phyloP scores from a whole-genome alignment of 2,888 invertebrate species.

The Cinara cedri region DNA sequence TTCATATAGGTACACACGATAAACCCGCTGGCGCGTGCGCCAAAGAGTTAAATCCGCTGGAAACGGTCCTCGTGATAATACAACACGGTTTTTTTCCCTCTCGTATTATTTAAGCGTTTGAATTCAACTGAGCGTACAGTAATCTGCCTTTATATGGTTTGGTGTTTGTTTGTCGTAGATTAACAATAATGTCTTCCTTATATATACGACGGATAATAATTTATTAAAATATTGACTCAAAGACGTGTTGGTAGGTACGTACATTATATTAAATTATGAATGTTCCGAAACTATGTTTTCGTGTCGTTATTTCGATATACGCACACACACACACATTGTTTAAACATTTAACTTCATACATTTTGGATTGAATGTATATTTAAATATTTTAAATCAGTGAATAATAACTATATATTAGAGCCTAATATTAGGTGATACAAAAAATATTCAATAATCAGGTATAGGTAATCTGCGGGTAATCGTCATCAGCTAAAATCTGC shows the following conservation, averaged over 20 bases:
- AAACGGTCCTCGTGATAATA: constrained; percentile 37
- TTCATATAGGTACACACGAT: constrained; percentile 5
- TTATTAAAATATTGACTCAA: constrained; percentile 22
- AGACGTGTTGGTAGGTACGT: no score
- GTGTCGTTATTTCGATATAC: no score
- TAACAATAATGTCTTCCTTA: constrained; percentile 32
- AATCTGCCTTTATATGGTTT: constrained; percentile 25
- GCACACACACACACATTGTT: no score
- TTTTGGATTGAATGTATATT: no score
- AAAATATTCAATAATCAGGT: not conserved
- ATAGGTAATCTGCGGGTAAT: not conserved
- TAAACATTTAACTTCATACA: no score
- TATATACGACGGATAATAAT: constrained; percentile 9
- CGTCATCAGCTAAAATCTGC: not conserved
- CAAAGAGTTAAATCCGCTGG: constrained; percentile 33
- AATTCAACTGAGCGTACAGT: constrained; percentile 35
- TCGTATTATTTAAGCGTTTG: constrained; percentile 35
- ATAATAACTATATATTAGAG: no score
- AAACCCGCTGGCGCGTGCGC: constrained; percentile 15
- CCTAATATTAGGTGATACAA: no score
- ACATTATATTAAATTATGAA: no score
- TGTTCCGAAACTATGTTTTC: no score
- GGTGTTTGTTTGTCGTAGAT: constrained; percentile 27
- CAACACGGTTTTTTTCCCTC: constrained; percentile 26
- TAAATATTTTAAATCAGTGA: no score